These are phyloP conservation scores for Xiphophorus couchianus DNA, from an alignment of 2,113 vertebrate genomes.

Conservation along the genomic window DNA sequence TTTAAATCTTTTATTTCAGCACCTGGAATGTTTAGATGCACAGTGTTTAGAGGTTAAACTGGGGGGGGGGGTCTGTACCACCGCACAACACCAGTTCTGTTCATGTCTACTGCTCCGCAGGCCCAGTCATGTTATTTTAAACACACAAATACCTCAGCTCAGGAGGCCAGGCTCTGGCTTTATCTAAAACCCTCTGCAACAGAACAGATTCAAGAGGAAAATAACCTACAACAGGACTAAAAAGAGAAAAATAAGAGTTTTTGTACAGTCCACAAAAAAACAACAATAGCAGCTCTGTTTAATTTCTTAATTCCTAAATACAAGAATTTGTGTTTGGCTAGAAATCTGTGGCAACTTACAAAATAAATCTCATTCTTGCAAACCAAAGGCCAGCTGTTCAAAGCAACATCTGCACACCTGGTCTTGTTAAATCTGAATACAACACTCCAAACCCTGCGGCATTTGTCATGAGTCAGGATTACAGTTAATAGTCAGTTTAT, in stretches of 20 bases:
- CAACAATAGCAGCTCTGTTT: background rate
- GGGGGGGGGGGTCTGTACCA: slow-evolving; percentile 18
- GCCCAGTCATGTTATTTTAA: slow-evolving; percentile 54
- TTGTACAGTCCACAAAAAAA: background rate
- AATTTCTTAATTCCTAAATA: background rate
- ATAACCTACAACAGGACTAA: background rate
- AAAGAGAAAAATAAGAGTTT: background rate
- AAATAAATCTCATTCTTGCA: background rate
- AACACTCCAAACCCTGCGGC: background rate
- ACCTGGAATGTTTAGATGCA: background rate
- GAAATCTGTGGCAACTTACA: background rate
- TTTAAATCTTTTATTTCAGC: background rate
- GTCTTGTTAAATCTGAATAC: slow-evolving; percentile 6
- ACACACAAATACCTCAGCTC: slow-evolving; percentile 48
- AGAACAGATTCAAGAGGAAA: background rate
- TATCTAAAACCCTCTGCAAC: slow-evolving; percentile 13
- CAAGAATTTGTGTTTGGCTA: background rate
- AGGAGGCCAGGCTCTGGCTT: slow-evolving; percentile 28
- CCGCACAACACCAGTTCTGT: slow-evolving; percentile 65
- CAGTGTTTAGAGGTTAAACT: slow-evolving; percentile 35
- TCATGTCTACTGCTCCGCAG: slow-evolving; percentile 47
- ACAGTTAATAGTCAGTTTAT: background rate
- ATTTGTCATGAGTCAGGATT: background rate
- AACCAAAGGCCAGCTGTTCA: background rate
- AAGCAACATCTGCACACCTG: background rate